Evolutionary conservation across 2,888 invertebrate genomes (phyloP).

Genomic region (Pheosia tremula): DNA sequence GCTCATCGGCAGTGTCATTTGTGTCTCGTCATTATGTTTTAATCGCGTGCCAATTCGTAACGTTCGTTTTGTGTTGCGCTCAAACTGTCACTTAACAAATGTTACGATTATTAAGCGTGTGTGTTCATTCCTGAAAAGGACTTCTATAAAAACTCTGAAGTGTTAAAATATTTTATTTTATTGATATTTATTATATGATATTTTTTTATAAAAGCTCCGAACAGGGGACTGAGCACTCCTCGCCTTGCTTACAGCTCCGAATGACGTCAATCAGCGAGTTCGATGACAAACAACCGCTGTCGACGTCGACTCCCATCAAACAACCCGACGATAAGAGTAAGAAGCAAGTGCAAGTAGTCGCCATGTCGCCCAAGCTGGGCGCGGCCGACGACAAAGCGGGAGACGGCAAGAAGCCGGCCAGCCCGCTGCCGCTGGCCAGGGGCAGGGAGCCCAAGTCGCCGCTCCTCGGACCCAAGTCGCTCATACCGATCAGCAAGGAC

Average conservation of each 20-base stretch:
- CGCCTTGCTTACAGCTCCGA: conserved; percentile 43
- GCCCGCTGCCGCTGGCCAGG: conserved; percentile 1
- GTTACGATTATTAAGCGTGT: neutral
- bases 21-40: neutral
- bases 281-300: conserved; percentile 55
- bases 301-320: conserved; percentile 74
- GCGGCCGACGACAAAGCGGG: neutral
- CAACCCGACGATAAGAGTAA: conserved; percentile 35
- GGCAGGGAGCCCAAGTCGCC: conserved; percentile 31
- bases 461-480: conserved; percentile 18
- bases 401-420: conserved; percentile 5
- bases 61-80: conserved; percentile 5
- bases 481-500: conserved; percentile 48
- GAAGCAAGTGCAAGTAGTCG: conserved; percentile 67
- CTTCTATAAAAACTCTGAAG: no score
- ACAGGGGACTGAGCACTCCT: neutral
- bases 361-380: conserved; percentile 66
- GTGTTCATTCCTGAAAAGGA: neutral
- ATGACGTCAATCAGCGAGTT: conserved; percentile 47
- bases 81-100: neutral
- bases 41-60: neutral
- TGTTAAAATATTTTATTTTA: no score
- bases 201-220: neutral
- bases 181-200: no score
- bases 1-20: neutral